Base-by-base conservation (phyloP, 2,888 invertebrate species). In the Lepidonotus clava region DNA sequence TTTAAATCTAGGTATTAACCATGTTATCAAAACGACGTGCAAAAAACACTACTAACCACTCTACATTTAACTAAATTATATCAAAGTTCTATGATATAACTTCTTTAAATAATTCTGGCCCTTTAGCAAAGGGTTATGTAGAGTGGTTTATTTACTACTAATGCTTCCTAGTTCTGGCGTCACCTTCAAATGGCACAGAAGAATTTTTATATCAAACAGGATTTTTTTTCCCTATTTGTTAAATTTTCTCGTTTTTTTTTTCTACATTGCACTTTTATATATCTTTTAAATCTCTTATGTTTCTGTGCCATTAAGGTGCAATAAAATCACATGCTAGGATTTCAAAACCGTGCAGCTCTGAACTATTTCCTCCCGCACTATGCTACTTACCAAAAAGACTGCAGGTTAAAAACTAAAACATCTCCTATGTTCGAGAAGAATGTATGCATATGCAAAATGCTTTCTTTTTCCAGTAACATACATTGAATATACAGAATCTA, bases 371-470 rank as follows among this genome's bases (percentile, higher is more conserved):
- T 6, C 11, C n/a, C n/a, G n/a, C n/a, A 28, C 61, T 61, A n/a
- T 28, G n/a, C 53, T 61, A 61, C 61, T 61, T 61, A 61, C 61
- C 61, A 61, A 61, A n/a, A 28, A 28, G 1, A n/a, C 11, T 24
- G 61, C 28, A n/a, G 61, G 28, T 28, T 61, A 61, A 61, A 61
- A 61, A 11, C 61, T 28, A 61, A 24, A 61, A 61, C 28, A 28
- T 28, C 28, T 61, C 61, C 61, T n/a, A n/a, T n/a, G 28, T 61
- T 32, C 28, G 61, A 61, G 61, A 61, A 61, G 61, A 61, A 61
- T 61, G 61, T 53, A 24, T 61, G 61, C 28, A 61, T 61, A 61
- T 61, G 61, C 61, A 61, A 61, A 61, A n/a, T n/a, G n/a, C n/a
- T n/a, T n/a, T n/a, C n/a, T n/a, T n/a, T n/a, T n/a, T n/a, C n/a